Evolutionary conservation across 2,113 vertebrate genomes (phyloP).

Genomic region (Pristiophorus japonicus): DNA sequence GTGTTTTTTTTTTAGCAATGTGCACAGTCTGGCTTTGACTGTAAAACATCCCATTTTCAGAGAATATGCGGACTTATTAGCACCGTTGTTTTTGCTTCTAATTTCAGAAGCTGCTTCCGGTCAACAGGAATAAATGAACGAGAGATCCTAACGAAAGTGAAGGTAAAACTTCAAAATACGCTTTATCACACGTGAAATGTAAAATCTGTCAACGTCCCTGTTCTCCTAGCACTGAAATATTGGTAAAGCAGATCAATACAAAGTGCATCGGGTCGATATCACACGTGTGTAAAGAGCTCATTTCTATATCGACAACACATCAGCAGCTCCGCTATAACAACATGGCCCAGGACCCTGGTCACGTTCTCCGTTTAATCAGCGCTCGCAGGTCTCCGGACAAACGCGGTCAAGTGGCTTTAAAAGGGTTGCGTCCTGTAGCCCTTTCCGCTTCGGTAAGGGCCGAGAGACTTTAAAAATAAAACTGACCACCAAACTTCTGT

Average conservation of each 20-base stretch:
- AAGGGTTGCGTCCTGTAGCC: too few species aligned
- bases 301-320: not conserved
- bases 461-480: not conserved
- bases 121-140: not conserved
- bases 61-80: not conserved
- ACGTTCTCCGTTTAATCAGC: not conserved
- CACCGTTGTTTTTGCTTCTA: not conserved
- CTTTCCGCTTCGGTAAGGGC: not conserved
- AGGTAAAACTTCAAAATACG: not conserved
- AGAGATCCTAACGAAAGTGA: not conserved
- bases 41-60: not conserved
- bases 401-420: not conserved
- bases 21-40: not conserved
- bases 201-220: not conserved
- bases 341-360: not conserved
- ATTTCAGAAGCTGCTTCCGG: not conserved
- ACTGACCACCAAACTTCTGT: not conserved
- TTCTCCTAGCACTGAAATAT: not conserved
- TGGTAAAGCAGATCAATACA: not conserved
- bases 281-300: not conserved
- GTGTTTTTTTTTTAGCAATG: not conserved
- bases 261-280: not conserved
- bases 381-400: not conserved
- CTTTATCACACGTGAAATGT: not conserved
- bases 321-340: too few species aligned